A percentile compares a stretch with the other conserved stretches of the same genome.
These are phyloP conservation scores for Istiophorus platypterus DNA, from an alignment of 2,113 vertebrate species.

Conservation along the genomic window DNA sequence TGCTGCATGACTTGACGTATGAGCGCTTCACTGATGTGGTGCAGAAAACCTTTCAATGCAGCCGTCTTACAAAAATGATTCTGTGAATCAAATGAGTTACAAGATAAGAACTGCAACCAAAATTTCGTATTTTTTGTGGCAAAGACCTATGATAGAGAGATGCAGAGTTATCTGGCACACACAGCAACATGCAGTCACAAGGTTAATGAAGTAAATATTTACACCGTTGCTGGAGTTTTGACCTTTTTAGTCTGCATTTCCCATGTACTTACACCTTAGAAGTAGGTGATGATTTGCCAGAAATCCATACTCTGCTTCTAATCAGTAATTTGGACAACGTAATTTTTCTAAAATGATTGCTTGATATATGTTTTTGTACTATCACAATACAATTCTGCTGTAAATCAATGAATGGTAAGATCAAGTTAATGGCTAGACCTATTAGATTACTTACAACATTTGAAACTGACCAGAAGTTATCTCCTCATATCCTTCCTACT, in stretches of 20 bases:
- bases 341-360: too few species aligned
- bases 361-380: too few species aligned
- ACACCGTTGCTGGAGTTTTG: too few species aligned
- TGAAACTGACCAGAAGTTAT: not conserved
- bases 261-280: too few species aligned
- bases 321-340: too few species aligned
- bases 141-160: not conserved
- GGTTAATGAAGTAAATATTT: too few species aligned
- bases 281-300: too few species aligned
- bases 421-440: not conserved
- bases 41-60: not conserved
- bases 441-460: not conserved
- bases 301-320: too few species aligned
- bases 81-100: not conserved
- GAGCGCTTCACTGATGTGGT: not conserved
- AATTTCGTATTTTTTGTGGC: not conserved
- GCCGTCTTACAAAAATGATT: not conserved
- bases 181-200: not conserved
- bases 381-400: not conserved
- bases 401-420: not conserved
- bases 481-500: too few species aligned
- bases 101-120: not conserved
- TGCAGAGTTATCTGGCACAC: not conserved
- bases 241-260: too few species aligned
- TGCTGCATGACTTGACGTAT: slow-evolving; percentile 33